A percentile compares a stretch with the other conserved stretches of the same genome.
Evolutionary conservation across 2,888 invertebrate species (phyloP).

Genomic region (Andricus curvator): DNA sequence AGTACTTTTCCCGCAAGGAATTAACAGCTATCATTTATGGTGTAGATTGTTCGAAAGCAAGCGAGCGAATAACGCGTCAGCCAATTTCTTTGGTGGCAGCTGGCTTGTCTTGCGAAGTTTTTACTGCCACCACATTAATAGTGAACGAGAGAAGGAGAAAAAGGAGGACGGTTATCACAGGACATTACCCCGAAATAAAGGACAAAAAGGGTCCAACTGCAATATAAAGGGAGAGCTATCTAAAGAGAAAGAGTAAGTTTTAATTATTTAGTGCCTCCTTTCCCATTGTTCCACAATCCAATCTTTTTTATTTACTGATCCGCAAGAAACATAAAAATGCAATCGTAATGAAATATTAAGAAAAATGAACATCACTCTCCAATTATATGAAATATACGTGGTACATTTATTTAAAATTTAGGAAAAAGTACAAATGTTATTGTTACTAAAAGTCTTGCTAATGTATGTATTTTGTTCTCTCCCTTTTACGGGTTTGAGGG

Average conservation of each 20-base stretch:
- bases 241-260: neutral
- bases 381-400: no score
- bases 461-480: no score
- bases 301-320: neutral
- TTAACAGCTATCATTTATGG: constrained; percentile 31
- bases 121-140: constrained; percentile 37
- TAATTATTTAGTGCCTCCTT: neutral
- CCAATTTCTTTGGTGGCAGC: constrained; percentile 40
- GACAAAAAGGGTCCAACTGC: constrained; percentile 4
- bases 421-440: no score
- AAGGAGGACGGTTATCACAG: constrained; percentile 10
- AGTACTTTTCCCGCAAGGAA: constrained; percentile 23
- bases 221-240: neutral
- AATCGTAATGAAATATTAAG: neutral
- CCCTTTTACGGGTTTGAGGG: no score
- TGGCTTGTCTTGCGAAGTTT: constrained; percentile 34
- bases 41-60: constrained; percentile 39
- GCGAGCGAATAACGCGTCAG: constrained; percentile 41
- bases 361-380: neutral
- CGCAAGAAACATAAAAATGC: neutral
- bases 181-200: constrained; percentile 35
- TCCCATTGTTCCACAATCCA: neutral
- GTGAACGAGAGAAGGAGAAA: constrained; percentile 17
- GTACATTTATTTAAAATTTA: no score
- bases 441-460: no score